Conservation (phyloP, 2,888 invertebrate species). For the Xanthorhoe spadicearia region DNA sequence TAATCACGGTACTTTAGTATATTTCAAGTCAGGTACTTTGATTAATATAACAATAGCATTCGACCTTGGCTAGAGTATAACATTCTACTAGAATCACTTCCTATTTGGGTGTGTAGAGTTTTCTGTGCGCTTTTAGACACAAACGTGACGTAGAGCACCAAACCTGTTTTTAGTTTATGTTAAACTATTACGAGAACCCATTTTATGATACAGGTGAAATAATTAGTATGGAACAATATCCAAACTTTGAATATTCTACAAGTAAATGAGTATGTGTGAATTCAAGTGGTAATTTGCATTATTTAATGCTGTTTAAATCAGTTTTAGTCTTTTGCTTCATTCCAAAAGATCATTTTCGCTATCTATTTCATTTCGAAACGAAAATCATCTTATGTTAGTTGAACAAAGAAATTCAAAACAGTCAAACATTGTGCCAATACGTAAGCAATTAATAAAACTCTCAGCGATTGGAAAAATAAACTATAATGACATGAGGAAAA, state of each 20-base stretch:
- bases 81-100: slow-evolving; percentile 9
- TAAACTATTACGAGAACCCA: not conserved
- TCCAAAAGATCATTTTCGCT: too few relatives aligned
- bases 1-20: not conserved
- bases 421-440: too few relatives aligned
- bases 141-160: not conserved
- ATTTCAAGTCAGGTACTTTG: slow-evolving; percentile 2
- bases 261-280: too few relatives aligned
- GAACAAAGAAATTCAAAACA: too few relatives aligned
- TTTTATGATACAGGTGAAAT: not conserved
- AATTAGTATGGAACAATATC: too few relatives aligned
- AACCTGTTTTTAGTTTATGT: not conserved
- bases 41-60: slow-evolving; percentile 18
- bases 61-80: slow-evolving; percentile 19
- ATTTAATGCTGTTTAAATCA: too few relatives aligned
- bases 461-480: not conserved
- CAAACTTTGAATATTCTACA: too few relatives aligned
- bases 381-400: too few relatives aligned
- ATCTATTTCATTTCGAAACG: too few relatives aligned
- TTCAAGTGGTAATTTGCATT: too few relatives aligned
- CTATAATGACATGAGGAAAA: not conserved
- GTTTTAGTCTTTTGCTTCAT: too few relatives aligned
- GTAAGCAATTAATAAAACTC: not conserved
- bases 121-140: not conserved
- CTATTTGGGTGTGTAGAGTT: slow-evolving; percentile 4